A percentile compares a stretch with the other conserved stretches of the same genome.
Evolutionary conservation across 92 coral and sea anemone genomes (phyloP).

Genomic region (Palythoa heliodiscus): DNA sequence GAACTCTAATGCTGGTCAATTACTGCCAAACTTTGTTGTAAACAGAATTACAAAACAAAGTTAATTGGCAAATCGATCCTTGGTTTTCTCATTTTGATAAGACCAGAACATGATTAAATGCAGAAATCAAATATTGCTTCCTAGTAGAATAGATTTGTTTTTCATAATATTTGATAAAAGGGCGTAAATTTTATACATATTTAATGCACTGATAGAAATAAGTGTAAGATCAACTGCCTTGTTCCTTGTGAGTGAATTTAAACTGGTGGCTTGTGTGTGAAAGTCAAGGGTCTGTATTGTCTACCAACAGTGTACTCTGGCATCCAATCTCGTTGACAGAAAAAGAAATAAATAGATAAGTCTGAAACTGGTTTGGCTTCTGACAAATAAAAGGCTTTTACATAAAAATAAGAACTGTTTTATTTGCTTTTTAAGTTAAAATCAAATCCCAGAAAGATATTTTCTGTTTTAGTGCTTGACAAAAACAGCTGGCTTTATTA

Average conservation of each 20-base stretch:
- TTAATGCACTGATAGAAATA: slow-evolving; percentile 15
- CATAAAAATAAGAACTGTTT: background rate
- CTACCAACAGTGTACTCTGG: background rate
- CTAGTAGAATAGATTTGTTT: background rate
- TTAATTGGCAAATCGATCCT: background rate
- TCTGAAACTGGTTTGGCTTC: background rate
- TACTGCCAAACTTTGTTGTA: background rate
- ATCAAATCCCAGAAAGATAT: too few species aligned
- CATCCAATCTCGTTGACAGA: background rate
- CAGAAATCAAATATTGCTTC: background rate
- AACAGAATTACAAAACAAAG: background rate
- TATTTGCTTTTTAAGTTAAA: too few species aligned
- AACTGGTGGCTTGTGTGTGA: slow-evolving; percentile 20
- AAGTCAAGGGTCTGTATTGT: slow-evolving; percentile 25
- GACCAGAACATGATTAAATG: background rate
- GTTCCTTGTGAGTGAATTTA: slow-evolving; percentile 17
- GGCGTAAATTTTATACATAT: slow-evolving; percentile 34
- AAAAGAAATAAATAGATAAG: background rate
- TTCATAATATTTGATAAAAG: slow-evolving; percentile 32
- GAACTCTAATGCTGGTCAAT: background rate
- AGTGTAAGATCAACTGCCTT: slow-evolving; percentile 10
- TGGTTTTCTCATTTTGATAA: background rate
- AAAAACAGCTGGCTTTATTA: too few species aligned
- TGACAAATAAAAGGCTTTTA: background rate
- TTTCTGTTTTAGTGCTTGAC: too few species aligned